Conservation (phyloP, 2,888 invertebrate genomes). For the Auanema freiburgensis region DNA sequence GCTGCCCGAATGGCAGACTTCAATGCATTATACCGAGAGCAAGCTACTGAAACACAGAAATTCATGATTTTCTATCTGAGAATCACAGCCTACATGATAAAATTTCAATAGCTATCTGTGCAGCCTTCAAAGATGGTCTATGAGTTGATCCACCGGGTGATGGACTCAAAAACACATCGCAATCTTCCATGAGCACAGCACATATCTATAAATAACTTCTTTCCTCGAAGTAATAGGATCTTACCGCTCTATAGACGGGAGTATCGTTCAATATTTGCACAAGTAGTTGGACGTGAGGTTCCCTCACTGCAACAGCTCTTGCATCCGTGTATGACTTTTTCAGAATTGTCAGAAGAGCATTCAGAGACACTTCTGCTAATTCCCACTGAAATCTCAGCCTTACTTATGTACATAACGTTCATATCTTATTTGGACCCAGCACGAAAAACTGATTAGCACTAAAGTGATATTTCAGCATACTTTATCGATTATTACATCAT, state of each 20-base stretch:
- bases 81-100: slow-evolving; percentile 15
- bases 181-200: slow-evolving; percentile 47
- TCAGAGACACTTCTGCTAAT: slow-evolving; percentile 44
- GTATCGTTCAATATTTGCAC: slow-evolving; percentile 57
- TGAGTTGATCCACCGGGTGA: slow-evolving; percentile 11
- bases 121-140: slow-evolving; percentile 34
- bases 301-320: slow-evolving; percentile 35
- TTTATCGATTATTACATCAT: no score
- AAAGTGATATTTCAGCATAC: no score
- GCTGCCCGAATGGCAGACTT: slow-evolving; percentile 43
- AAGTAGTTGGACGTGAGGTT: slow-evolving; percentile 41
- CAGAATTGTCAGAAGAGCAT: slow-evolving; percentile 47
- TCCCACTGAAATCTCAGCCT: slow-evolving; percentile 58
- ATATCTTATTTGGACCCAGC: no score
- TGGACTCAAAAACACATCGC: slow-evolving; percentile 31
- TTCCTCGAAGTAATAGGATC: slow-evolving; percentile 11
- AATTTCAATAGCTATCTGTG: slow-evolving; percentile 30
- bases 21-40: slow-evolving; percentile 40
- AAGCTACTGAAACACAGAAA: slow-evolving; percentile 28
- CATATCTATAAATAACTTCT: slow-evolving; percentile 44
- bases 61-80: not conserved
- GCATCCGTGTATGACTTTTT: slow-evolving; percentile 51
- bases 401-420: no score
- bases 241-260: slow-evolving; percentile 41
- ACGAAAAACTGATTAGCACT: no score